Percentiles rank a stretch among this genome's conserved stretches.
Evolutionary conservation across 2,113 vertebrate genomes (phyloP).

Genomic region (Cercopithecus mona): DNA sequence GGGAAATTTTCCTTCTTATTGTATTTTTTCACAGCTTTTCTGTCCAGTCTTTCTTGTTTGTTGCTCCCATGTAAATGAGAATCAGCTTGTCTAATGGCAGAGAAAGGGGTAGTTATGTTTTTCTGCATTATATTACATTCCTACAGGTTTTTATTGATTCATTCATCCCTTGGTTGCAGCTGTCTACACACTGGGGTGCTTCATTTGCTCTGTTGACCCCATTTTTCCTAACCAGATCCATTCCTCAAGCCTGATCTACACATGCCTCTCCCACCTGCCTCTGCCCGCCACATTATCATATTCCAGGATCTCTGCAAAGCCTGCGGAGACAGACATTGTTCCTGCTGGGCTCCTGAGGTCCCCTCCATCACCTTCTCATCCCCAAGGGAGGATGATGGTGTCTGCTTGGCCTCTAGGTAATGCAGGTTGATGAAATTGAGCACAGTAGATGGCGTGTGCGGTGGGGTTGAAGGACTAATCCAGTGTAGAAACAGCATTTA

Average conservation of each 20-base stretch:
- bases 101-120: not conserved
- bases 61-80: not conserved
- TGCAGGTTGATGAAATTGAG: not conserved
- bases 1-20: not conserved
- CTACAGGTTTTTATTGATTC: not conserved
- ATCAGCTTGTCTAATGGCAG: not conserved
- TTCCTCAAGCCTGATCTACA: not conserved
- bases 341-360: not conserved
- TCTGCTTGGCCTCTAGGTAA: not conserved
- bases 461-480: not conserved
- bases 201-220: not conserved
- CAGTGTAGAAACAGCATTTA: not conserved
- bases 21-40: not conserved
- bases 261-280: not conserved
- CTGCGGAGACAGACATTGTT: not conserved
- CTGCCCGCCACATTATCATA: not conserved
- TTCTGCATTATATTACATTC: not conserved
- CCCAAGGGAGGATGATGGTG: not conserved
- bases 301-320: not conserved
- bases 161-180: too few species aligned
- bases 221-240: not conserved
- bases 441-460: rapidly evolving
- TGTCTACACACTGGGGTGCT: not conserved
- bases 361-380: not conserved
- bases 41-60: conserved; percentile 10